Evolutionary conservation across 2,888 invertebrate genomes (phyloP), one percentile per base, ranked within the genome.

Genomic region (Acronicta alni): DNA sequence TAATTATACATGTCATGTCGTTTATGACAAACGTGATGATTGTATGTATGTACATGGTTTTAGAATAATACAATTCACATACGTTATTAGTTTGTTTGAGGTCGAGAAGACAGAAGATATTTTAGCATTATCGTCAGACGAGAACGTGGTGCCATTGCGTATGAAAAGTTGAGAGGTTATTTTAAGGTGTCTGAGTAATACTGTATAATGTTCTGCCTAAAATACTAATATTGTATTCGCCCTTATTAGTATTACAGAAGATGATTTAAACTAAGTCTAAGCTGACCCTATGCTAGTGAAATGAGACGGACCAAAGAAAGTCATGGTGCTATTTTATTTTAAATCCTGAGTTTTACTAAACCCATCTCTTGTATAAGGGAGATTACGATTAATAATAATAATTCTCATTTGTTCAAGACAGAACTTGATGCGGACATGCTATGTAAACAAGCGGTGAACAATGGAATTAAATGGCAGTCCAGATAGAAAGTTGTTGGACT

Each of bases 401-500:
- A n/a, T n/a, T n/a, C n/a, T n/a, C n/a, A n/a, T n/a, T 7, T 16
- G 14, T 20, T 55, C 26, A 26, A 35, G 14, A 2, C 8, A 37
- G 18, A 53, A 38, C 44, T 32, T 20, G 26, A 20, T 32, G 32
- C 18, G 20, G 52, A 39, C 20, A 41, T 17, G 51, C 18, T 46
- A 54, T 60, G 57, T 53, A 67, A 75, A 72, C 41, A 57, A 75
- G 35, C 23, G 41, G 18, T 35, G 72, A 60, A 75, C 72, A 73
- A 63, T 75, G 57, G 60, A 45, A 63, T 57, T 56, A 53, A 68
- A 72, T 60, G 48, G 53, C 58, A 54, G 30, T 23, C 39, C 30
- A 51, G 45, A 26, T 72, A 63, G 76, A 72, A 72, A 74, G 68
- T 72, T 56, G 69, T 69, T 39, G 26, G 38, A 46, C 48, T 16